Evolutionary conservation across 2,888 invertebrate species (phyloP).

Genomic region (Orchesellides sinensis): DNA sequence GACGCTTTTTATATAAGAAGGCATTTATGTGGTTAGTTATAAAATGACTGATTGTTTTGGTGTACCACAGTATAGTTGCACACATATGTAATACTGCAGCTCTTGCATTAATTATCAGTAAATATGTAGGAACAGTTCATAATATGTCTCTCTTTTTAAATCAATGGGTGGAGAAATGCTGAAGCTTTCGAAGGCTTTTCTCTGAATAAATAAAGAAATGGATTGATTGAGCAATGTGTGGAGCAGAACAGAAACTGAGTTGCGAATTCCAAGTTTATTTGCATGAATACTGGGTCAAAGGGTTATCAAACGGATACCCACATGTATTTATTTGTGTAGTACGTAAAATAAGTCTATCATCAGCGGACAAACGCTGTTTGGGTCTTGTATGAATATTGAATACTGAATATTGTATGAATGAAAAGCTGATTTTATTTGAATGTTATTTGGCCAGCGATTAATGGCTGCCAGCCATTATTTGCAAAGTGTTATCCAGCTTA

Average conservation of each 20-base stretch:
- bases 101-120: too few species aligned
- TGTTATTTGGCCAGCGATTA: neutral
- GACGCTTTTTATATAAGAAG: too few species aligned
- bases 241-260: neutral
- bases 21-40: too few species aligned
- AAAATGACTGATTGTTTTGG: too few species aligned
- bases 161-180: too few species aligned
- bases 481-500: too few species aligned
- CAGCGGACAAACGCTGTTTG: too few species aligned
- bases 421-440: neutral
- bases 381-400: too few species aligned
- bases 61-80: too few species aligned
- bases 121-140: neutral
- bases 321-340: neutral
- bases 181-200: neutral
- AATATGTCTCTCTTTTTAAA: neutral
- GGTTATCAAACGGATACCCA: neutral
- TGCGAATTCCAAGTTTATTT: constrained; percentile 10
- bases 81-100: too few species aligned
- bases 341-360: too few species aligned
- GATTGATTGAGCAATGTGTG: too few species aligned
- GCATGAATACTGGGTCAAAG: neutral
- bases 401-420: neutral
- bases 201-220: neutral
- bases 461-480: neutral